Conservation (phyloP, 2,888 invertebrate genomes). For the Rotaria magnacalcarata region DNA sequence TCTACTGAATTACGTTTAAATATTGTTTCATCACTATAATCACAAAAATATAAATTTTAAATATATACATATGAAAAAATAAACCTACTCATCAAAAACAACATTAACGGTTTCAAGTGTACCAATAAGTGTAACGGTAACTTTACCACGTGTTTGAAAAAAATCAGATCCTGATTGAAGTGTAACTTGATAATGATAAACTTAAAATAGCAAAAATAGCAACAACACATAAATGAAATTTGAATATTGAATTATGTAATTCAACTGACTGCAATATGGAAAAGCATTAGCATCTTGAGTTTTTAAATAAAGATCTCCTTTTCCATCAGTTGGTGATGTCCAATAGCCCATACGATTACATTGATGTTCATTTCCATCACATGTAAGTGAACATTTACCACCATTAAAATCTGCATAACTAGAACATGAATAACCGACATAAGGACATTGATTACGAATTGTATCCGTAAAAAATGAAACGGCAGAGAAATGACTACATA, state of each 20-base stretch:
- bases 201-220: not conserved
- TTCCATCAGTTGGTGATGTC: not conserved
- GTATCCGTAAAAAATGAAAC: conserved; percentile 43
- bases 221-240: not conserved
- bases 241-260: not conserved
- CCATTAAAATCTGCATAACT: conserved; percentile 31
- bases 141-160: conserved; percentile 17
- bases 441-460: conserved; percentile 36
- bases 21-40: conserved; percentile 24
- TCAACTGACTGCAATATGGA: not conserved
- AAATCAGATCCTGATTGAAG: not conserved
- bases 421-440: conserved; percentile 37
- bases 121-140: not conserved
- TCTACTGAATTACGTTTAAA: conserved; percentile 18
- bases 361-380: conserved; percentile 5
- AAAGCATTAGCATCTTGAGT: conserved; percentile 37
- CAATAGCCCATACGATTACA: conserved; percentile 46
- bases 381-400: conserved; percentile 37
- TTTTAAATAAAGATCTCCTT: conserved; percentile 40
- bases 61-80: not conserved
- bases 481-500: conserved; percentile 43
- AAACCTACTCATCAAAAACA: not conserved
- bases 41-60: not conserved
- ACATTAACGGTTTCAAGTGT: conserved; percentile 19
- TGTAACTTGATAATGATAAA: not conserved